Evolutionary conservation across 2,113 vertebrate species (phyloP).

Genomic region (Struthidea cinerea): DNA sequence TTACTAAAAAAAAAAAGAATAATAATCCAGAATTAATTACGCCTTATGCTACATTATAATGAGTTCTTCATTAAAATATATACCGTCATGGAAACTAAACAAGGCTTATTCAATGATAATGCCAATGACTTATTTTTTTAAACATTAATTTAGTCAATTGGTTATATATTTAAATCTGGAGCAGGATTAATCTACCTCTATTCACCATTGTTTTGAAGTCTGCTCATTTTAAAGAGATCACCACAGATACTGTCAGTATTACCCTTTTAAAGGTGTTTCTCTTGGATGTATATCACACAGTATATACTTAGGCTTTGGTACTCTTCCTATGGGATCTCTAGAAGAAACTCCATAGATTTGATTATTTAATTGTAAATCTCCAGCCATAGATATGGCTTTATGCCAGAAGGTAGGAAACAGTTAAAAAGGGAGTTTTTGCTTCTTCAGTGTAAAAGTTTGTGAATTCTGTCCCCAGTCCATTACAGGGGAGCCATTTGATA

Average conservation of each 20-base stretch:
- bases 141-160: conserved; percentile 70
- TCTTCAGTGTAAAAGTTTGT: background rate
- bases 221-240: background rate
- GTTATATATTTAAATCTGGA: conserved; percentile 55
- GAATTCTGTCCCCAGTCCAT: background rate
- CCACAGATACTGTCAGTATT: background rate
- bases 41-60: conserved; percentile 63
- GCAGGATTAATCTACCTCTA: conserved; percentile 31
- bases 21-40: conserved; percentile 73
- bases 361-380: background rate
- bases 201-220: background rate
- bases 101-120: conserved; percentile 67
- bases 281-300: background rate
- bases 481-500: background rate
- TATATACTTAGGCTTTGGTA: background rate
- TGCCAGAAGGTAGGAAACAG: background rate
- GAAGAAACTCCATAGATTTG: background rate
- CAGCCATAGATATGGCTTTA: background rate
- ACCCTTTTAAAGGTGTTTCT: background rate
- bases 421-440: background rate
- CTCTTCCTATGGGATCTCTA: background rate
- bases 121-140: conserved; percentile 46
- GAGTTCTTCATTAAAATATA: conserved; percentile 72
- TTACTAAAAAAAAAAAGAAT: conserved; percentile 59
- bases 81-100: conserved; percentile 66